Base-by-base conservation (phyloP, 2,113 vertebrate genomes). In the Cyprinodon brontotheroides region DNA sequence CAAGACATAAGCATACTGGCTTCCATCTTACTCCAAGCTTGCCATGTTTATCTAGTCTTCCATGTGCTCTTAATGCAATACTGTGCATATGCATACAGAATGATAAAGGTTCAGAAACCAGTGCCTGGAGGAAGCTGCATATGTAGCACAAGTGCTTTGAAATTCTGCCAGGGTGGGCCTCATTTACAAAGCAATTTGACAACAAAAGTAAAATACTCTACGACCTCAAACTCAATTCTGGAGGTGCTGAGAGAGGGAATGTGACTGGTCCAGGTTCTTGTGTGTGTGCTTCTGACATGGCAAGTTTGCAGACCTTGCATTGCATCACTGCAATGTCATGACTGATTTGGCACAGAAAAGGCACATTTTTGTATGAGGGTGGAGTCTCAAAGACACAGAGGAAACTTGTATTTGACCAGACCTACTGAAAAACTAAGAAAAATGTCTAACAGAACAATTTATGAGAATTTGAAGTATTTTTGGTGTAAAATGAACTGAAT, bases 121-220 rank as follows among this genome's bases (percentile, higher is more conserved):
- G 74, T 41, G 85, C 90, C 89, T 88, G 80, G 72, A 90, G 88
- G 87, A 91, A 82, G 81, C 81, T 76, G 79, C 80, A 88, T 84
- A 88, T 89, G 87, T 83, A 90, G 83, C 77, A 83, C 76, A 66
- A 66, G 70, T 71, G 73, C 89, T 90, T 93, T 93, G 91, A 92
- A 92, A 88, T 38, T 8, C 60, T 89, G 89, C 86, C 89, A 92
- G 79, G 81, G 78, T 83, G 87, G 84, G 85, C 77, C 84, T 90
- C 86, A 90, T 91, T 90, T 91, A 89, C 88, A 92, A 90, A 90
- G 89, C 88, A 87, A 86, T 89, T 91, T 85, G 82, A 91, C 87
- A 90, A 91, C 88, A 90, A 92, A 87, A 90, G 85, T 84, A 89
- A 90, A 92, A 89, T 84, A 80, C 87, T 87, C 62, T 60, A 82